Evolutionary conservation across 1,140 invertebrate genomes (phyloP).

Genomic region (Liolophura sinensis): DNA sequence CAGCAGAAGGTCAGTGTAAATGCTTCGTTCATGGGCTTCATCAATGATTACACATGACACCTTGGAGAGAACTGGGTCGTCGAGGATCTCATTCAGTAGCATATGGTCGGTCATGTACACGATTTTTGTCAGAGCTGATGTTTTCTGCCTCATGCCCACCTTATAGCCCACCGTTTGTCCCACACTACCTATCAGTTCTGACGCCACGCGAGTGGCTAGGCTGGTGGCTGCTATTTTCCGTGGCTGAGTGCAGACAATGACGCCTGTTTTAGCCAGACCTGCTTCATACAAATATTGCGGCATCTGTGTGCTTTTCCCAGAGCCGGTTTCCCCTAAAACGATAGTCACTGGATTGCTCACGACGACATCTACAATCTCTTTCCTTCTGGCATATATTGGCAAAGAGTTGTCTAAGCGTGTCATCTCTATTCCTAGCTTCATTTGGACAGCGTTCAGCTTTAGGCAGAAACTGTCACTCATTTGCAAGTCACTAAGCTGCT

Average conservation of each 20-base stretch:
- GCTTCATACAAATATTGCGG: constrained; percentile 47
- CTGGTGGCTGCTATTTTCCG: constrained; percentile 51
- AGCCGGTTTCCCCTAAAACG: constrained; percentile 95
- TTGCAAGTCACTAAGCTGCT: constrained; percentile 16
- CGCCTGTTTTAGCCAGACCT: constrained; percentile 66
- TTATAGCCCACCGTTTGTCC: constrained; percentile 56
- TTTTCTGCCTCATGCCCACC: constrained; percentile 73
- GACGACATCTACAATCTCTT: constrained; percentile 38
- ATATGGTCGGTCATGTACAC: constrained; percentile 99
- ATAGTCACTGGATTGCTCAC: constrained; percentile 63
- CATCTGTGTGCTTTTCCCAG: constrained; percentile 70
- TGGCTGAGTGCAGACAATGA: constrained; percentile 70
- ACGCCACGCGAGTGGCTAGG: constrained; percentile 46
- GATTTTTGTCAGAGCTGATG: constrained; percentile 69
- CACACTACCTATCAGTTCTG: constrained; percentile 39
- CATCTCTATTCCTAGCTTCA: constrained; percentile 38
- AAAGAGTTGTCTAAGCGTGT: constrained; percentile 28
- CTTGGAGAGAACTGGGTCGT: constrained; percentile 51
- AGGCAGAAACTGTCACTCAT: constrained; percentile 11
- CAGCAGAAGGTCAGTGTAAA: constrained; percentile 92
- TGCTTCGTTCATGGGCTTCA: constrained; percentile 95
- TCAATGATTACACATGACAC: constrained; percentile 91
- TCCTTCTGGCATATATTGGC: constrained; percentile 46
- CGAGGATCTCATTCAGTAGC: constrained; percentile 92
- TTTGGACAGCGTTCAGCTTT: constrained; percentile 21